phyloP scores from a whole-genome alignment of 2,888 invertebrate species.

The Xanthia togata region DNA sequence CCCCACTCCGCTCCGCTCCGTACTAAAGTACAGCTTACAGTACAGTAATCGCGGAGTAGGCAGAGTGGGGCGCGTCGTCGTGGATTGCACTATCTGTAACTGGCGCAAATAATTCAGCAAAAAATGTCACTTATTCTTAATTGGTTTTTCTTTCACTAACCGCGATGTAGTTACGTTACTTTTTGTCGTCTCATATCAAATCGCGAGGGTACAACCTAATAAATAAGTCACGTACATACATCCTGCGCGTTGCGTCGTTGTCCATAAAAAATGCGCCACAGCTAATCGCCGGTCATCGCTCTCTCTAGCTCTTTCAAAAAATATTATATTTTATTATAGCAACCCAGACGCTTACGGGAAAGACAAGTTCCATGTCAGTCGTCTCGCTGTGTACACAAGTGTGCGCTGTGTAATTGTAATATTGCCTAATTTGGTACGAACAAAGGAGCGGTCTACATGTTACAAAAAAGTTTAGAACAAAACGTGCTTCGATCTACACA shows the following conservation, averaged over 20 bases:
- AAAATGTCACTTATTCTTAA: constrained; percentile 59
- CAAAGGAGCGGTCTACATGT: constrained; percentile 60
- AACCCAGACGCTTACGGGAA: constrained; percentile 78
- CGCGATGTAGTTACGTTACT: constrained; percentile 60
- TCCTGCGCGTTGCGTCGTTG: constrained; percentile 79
- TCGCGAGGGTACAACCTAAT: constrained; percentile 70
- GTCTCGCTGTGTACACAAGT: constrained; percentile 82
- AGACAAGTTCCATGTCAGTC: constrained; percentile 77
- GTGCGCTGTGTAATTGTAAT: constrained; percentile 73
- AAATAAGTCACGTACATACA: constrained; percentile 85
- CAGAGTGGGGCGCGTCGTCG: no score
- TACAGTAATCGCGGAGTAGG: no score
- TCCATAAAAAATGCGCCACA: constrained; percentile 81
- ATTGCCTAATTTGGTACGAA: constrained; percentile 81
- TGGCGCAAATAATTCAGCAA: constrained; percentile 54
- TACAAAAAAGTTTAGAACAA: constrained; percentile 59
- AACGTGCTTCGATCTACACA: constrained; percentile 58
- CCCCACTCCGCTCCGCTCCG: no score
- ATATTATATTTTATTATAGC: constrained; percentile 73
- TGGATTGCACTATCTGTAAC: no score
- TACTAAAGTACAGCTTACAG: no score
- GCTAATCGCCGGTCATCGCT: constrained; percentile 87
- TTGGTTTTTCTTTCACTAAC: constrained; percentile 61
- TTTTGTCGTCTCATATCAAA: constrained; percentile 70
- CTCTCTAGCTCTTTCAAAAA: constrained; percentile 80